Base-by-base conservation (phyloP, 2,888 invertebrate species). In the Drosophila limbata region DNA sequence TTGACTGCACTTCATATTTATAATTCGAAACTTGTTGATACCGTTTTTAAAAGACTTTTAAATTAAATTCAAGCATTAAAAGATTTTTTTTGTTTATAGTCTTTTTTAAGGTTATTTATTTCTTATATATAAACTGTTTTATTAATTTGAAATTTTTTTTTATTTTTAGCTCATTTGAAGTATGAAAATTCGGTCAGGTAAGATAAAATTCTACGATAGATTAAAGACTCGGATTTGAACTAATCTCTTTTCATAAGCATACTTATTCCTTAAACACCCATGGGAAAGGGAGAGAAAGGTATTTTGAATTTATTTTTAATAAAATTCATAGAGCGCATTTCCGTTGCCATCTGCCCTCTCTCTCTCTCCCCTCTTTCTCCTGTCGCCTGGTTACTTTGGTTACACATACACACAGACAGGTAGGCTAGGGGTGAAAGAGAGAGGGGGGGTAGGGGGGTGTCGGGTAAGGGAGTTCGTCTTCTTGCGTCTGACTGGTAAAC, bases 321-420 rank as follows among this genome's bases (percentile, higher is more conserved):
- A 70, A 48, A 63, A 70, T 70, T 77, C 63, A 79, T 77, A 77
- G 66, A 60, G 56, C 61, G 45, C 62, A 79, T 79, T 77, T 79
- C 71, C 77, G 69, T 63, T 57, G 21, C 25, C 33, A 10, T 17
- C 35, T 28, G 6, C 11, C 21, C 8, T 25, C 39, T 21, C 11
- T 13, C n/a, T 31, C 4, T 17, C 39, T 21, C n/a, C n/a, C 4
- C 15, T 21, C 4, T 6, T 17, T 11, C 28, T 21, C 15, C 15
- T 25, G 33, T 45, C 44, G 59, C 56, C 72, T 40, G 59, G 28
- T 55, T 53, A 19, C 56, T 57, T 61, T 35, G 75, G 33, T 37
- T 55, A 33, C 45, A 31, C 33, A 13, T 19, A 17, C n/a, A 28
- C 19, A n/a, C 45, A 52, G 25, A 52, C 52, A 39, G 33, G 17